A percentile compares a stretch with the other conserved stretches of the same genome.
Evolutionary conservation across 1,140 invertebrate species (phyloP).

Genomic region (Macrocentrus cingulum): DNA sequence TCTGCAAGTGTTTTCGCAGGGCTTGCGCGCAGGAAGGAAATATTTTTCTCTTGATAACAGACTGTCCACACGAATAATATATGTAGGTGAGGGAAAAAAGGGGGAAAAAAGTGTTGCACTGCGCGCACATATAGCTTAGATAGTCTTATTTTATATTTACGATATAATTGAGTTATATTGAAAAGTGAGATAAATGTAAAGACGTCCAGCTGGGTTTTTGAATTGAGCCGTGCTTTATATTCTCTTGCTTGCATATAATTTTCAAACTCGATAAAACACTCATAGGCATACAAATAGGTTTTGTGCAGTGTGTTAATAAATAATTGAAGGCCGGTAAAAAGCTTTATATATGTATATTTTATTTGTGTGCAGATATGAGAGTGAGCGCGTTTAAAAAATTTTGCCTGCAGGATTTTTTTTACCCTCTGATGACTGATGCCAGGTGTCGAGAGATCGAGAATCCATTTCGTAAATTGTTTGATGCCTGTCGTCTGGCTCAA

Average conservation of each 20-base stretch:
- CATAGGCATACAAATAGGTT: too few relatives aligned
- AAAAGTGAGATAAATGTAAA: constrained; percentile 45
- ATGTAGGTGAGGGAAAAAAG: too few relatives aligned
- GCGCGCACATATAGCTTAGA: constrained; percentile 45
- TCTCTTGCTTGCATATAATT: too few relatives aligned
- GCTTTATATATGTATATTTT: too few relatives aligned
- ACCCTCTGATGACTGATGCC: background rate
- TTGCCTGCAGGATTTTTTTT: background rate
- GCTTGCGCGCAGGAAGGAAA: background rate
- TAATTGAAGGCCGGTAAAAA: too few relatives aligned
- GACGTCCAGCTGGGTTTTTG: constrained; percentile 42
- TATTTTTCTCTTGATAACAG: background rate
- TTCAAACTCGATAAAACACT: too few relatives aligned
- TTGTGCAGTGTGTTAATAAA: too few relatives aligned
- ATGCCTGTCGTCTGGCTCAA: constrained; percentile 15
- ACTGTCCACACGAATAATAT: too few relatives aligned
- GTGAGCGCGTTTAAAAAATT: background rate
- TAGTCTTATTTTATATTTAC: constrained; percentile 54
- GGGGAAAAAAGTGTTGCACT: constrained; percentile 39
- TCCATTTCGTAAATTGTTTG: constrained; percentile 11
- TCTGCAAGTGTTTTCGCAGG: constrained; percentile 19
- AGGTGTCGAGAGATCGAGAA: constrained; percentile 11
- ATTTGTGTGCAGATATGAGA: too few relatives aligned
- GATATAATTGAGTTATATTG: constrained; percentile 57
- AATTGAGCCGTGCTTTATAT: background rate